These are phyloP conservation scores for Prionace glauca DNA, from an alignment of 2,797 vertebrate genomes.

Conservation along the genomic window DNA sequence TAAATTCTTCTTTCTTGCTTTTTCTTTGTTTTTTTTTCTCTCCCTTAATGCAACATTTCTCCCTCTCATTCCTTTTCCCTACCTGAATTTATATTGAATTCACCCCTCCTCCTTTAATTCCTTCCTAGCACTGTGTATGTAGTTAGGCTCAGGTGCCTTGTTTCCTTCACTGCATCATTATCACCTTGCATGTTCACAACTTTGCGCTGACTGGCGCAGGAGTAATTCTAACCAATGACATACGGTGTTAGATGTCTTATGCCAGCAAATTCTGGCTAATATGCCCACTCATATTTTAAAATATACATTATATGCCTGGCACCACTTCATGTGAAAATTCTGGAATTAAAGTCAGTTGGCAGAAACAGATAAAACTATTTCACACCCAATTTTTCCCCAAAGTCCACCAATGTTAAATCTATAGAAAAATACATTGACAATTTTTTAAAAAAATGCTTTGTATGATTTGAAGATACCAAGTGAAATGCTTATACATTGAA, in stretches of 20 bases:
- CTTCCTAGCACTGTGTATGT: not conserved
- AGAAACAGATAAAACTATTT: not conserved
- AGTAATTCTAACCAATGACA: not conserved
- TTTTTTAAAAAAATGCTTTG: not conserved
- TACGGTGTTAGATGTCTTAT: not conserved
- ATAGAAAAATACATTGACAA: not conserved
- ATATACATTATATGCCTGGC: not conserved
- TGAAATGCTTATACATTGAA: not conserved
- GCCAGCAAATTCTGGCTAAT: not conserved
- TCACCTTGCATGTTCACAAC: not conserved
- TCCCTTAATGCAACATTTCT: not conserved
- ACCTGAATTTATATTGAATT: no score
- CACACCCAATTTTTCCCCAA: not conserved
- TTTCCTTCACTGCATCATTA: not conserved
- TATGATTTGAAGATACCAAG: not conserved
- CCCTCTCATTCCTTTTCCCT: no score
- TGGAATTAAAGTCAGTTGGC: not conserved
- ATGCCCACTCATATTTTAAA: no score
- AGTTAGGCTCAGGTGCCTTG: not conserved
- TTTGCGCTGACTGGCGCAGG: not conserved
- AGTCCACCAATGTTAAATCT: not conserved
- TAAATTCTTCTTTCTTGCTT: not conserved
- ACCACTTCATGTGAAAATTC: not conserved
- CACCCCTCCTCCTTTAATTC: not conserved
- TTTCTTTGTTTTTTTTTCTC: not conserved